phyloP scores from a whole-genome alignment of 2,797 vertebrate genomes.

The Antrozous pallidus region DNA sequence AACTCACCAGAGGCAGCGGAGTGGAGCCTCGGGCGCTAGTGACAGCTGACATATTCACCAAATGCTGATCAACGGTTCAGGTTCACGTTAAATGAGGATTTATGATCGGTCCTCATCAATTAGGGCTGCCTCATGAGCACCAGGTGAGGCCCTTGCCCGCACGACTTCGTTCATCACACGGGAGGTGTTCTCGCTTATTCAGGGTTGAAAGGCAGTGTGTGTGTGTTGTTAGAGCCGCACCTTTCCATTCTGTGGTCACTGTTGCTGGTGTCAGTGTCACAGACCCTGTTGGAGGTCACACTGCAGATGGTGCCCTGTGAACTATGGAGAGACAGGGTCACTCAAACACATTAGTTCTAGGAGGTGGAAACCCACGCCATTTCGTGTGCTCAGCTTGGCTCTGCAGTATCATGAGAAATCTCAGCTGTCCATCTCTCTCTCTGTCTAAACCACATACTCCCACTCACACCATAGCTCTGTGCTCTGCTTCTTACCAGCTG shows the following conservation, averaged over 20 bases:
- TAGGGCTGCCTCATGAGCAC: slow-evolving; percentile 27
- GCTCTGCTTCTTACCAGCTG: too few relatives aligned
- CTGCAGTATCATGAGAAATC: background rate
- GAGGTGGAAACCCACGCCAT: background rate
- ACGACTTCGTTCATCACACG: slow-evolving; percentile 58
- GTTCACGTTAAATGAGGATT: slow-evolving; percentile 69
- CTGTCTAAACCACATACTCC: background rate
- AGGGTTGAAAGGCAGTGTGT: rapidly evolving
- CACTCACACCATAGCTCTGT: background rate
- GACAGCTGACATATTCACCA: slow-evolving; percentile 62
- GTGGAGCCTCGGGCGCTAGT: background rate
- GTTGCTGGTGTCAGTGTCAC: rapidly evolving
- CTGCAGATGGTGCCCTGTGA: rapidly evolving
- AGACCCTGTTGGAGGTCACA: background rate
- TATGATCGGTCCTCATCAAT: slow-evolving; percentile 78
- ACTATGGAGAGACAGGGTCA: background rate
- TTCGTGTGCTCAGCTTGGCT: background rate
- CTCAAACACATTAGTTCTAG: rapidly evolving
- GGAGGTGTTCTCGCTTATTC: rapidly evolving
- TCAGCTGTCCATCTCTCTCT: background rate
- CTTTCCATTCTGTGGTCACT: rapidly evolving
- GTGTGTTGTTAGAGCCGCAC: background rate
- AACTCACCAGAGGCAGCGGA: slow-evolving; percentile 32
- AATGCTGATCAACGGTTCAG: background rate
- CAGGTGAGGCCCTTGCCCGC: slow-evolving; percentile 45